These are phyloP conservation scores for Carcharodon carcharias DNA, from an alignment of 2,797 vertebrate genomes.

Conservation along the genomic window DNA sequence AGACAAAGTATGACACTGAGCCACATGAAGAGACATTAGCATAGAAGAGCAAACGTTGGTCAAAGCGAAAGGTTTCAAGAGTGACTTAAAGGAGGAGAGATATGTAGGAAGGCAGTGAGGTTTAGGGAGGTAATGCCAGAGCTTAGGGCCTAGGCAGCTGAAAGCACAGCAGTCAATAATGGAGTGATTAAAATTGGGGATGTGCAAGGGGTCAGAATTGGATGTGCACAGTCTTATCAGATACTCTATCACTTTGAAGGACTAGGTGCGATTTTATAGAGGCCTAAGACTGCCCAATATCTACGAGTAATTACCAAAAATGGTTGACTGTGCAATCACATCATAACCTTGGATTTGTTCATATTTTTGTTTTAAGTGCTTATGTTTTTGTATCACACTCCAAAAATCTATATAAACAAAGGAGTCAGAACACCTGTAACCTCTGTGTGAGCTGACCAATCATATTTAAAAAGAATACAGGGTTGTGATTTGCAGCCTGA, in stretches of 20 bases:
- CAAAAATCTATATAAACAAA: not conserved
- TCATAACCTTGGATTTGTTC: not conserved
- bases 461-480: not conserved
- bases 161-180: not conserved
- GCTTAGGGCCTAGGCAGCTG: not conserved
- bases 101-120: not conserved
- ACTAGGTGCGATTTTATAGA: not conserved
- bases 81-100: not conserved
- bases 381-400: not conserved
- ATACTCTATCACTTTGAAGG: not conserved
- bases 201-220: not conserved
- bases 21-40: not conserved
- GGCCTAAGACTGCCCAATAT: not conserved
- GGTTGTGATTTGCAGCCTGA: not conserved
- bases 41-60: not conserved
- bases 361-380: not conserved
- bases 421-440: not conserved
- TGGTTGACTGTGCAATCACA: not conserved
- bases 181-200: not conserved
- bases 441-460: not conserved
- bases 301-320: not conserved
- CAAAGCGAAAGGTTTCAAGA: not conserved
- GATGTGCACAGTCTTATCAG: not conserved
- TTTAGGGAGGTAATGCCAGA: not conserved
- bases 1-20: not conserved